Evolutionary conservation across 1,140 invertebrate genomes (phyloP).

Genomic region (Leptopilina clavipes): DNA sequence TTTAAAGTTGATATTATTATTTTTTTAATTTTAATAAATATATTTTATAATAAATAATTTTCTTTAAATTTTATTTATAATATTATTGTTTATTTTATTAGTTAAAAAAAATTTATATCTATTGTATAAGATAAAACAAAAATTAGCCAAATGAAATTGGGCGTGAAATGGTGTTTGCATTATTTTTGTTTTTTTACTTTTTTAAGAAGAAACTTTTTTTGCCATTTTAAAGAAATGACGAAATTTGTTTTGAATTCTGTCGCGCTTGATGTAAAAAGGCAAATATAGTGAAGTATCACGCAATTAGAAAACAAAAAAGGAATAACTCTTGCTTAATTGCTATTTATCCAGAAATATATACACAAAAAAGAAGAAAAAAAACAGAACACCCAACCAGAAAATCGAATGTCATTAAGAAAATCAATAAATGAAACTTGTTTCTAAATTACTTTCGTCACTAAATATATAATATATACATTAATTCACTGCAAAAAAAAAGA

Average conservation of each 20-base stretch:
- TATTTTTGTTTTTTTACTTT: no score
- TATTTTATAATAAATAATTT: no score
- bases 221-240: neutral
- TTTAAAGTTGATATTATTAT: no score
- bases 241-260: constrained; percentile 30
- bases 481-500: no score
- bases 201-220: no score
- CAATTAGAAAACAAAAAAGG: constrained; percentile 32
- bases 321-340: constrained; percentile 19
- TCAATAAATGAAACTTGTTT: constrained; percentile 13
- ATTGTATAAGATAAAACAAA: neutral
- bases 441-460: neutral
- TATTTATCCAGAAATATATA: neutral
- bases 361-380: neutral
- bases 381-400: neutral
- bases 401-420: neutral
- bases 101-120: neutral
- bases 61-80: neutral
- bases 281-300: constrained; percentile 29
- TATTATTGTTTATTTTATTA: no score
- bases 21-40: no score
- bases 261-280: neutral
- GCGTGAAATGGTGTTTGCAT: neutral
- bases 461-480: no score
- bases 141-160: neutral